phyloP scores from a whole-genome alignment of 2,888 invertebrate genomes.

The Drosophila leonis region DNA sequence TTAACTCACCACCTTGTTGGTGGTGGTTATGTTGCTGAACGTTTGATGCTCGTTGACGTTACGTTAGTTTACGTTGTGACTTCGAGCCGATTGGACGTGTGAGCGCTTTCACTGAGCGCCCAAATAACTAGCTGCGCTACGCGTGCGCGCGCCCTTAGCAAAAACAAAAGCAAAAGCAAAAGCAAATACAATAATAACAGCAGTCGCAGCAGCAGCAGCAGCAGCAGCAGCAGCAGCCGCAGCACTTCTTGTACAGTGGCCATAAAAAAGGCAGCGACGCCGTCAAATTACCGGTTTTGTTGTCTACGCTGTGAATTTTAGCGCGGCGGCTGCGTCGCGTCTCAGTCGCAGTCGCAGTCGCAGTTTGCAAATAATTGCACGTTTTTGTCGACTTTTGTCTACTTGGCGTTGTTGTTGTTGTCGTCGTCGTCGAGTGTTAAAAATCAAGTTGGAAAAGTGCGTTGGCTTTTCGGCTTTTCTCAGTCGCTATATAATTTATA shows the following conservation, averaged over 20 bases:
- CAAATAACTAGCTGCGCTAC: slow-evolving; percentile 47
- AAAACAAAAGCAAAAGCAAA: slow-evolving; percentile 45
- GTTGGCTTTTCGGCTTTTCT: slow-evolving; percentile 62
- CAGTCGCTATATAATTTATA: too few species aligned
- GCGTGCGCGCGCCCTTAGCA: slow-evolving; percentile 64
- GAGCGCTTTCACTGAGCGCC: slow-evolving; percentile 29
- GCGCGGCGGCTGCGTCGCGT: slow-evolving; percentile 54
- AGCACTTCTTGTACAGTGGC: slow-evolving; percentile 45
- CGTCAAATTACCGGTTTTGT: slow-evolving; percentile 75
- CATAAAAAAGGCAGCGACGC: slow-evolving; percentile 41
- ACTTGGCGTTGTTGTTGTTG: slow-evolving; percentile 15
- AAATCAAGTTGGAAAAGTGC: slow-evolving; percentile 71
- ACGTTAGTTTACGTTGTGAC: slow-evolving; percentile 65
- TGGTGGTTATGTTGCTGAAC: slow-evolving; percentile 30
- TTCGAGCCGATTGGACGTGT: slow-evolving; percentile 63
- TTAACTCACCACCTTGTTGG: slow-evolving; percentile 42
- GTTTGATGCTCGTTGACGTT: slow-evolving; percentile 35
- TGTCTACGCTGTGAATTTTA: slow-evolving; percentile 65
- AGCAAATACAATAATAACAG: slow-evolving; percentile 39
- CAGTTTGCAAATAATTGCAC: slow-evolving; percentile 65
- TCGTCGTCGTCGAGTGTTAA: slow-evolving; percentile 19
- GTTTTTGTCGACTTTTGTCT: slow-evolving; percentile 46
- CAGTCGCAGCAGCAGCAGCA: slow-evolving; percentile 18
- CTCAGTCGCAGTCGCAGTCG: slow-evolving; percentile 19
- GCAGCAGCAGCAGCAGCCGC: slow-evolving; percentile 10